These are phyloP conservation scores for Apostichopus leukothele DNA, from an alignment of 53 echinoderm and acorn worm genomes.

Conservation along the genomic window DNA sequence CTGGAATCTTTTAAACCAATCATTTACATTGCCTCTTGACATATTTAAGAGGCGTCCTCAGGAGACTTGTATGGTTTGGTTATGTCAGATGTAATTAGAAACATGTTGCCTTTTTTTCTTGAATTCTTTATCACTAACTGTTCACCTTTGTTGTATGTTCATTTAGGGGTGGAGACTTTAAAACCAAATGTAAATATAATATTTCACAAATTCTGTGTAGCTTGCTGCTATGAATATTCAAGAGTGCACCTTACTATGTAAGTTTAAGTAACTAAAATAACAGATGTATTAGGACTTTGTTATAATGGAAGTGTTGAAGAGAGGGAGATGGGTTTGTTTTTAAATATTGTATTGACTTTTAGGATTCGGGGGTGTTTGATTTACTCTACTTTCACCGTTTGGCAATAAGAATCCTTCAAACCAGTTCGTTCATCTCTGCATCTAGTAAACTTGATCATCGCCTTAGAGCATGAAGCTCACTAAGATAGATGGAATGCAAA, in stretches of 20 bases:
- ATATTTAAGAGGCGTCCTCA: not conserved
- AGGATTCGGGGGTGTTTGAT: too few species aligned
- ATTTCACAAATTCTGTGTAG: slow-evolving; percentile 1
- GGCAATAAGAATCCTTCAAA: too few species aligned
- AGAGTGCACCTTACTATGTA: not conserved
- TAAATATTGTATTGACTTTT: too few species aligned
- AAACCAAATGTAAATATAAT: slow-evolving; percentile 29
- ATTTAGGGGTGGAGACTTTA: not conserved
- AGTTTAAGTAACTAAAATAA: not conserved
- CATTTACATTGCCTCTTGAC: not conserved
- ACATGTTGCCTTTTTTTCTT: slow-evolving; percentile 35
- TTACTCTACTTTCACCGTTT: too few species aligned
- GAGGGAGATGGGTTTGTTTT: too few species aligned
- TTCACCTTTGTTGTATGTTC: slow-evolving; percentile 13
- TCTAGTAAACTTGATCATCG: too few species aligned
- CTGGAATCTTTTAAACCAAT: not conserved
- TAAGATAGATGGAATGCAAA: too few species aligned
- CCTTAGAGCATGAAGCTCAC: too few species aligned
- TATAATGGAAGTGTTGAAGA: too few species aligned
- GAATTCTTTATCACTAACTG: slow-evolving; percentile 8
- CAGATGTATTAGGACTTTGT: too few species aligned
- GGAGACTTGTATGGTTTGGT: not conserved
- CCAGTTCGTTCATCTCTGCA: too few species aligned
- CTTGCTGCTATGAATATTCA: not conserved
- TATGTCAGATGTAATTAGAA: slow-evolving; percentile 9